Conservation (phyloP, 2,797 vertebrate genomes). For the Pteronotus mesoamericanus region DNA sequence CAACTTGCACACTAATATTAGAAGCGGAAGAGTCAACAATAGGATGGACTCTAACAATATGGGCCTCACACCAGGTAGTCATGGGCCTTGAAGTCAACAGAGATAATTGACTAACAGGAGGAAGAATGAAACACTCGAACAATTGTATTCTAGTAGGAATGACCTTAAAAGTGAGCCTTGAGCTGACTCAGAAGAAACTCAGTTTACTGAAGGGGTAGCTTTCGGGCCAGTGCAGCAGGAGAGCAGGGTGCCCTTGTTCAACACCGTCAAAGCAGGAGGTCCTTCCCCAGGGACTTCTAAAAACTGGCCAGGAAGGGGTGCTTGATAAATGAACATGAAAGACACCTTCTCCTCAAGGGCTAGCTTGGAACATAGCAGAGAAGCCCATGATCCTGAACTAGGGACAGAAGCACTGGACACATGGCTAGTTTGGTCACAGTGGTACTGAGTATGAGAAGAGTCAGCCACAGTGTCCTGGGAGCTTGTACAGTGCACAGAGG, state of each 20-base stretch:
- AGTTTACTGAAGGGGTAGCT: too few species aligned
- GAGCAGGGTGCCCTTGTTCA: background rate
- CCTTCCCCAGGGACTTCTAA: background rate
- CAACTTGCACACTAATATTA: background rate
- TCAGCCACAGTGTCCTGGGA: background rate
- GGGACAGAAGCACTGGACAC: background rate
- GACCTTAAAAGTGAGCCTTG: background rate
- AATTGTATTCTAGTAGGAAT: background rate
- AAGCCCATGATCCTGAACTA: background rate
- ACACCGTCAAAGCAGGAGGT: background rate
- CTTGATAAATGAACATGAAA: background rate
- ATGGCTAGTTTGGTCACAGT: background rate
- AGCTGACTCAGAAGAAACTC: background rate
- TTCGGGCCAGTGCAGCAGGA: background rate
- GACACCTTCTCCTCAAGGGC: background rate
- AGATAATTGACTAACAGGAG: background rate
- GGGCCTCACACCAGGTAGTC: background rate
- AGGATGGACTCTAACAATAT: background rate
- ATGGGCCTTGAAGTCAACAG: background rate
- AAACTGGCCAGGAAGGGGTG: background rate
- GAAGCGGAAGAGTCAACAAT: background rate
- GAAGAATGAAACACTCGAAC: background rate
- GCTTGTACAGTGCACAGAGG: background rate
- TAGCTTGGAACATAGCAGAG: background rate
- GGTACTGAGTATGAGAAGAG: background rate